These are phyloP conservation scores for Therioaphis trifolii DNA, from an alignment of 2,888 invertebrate species.

Conservation along the genomic window DNA sequence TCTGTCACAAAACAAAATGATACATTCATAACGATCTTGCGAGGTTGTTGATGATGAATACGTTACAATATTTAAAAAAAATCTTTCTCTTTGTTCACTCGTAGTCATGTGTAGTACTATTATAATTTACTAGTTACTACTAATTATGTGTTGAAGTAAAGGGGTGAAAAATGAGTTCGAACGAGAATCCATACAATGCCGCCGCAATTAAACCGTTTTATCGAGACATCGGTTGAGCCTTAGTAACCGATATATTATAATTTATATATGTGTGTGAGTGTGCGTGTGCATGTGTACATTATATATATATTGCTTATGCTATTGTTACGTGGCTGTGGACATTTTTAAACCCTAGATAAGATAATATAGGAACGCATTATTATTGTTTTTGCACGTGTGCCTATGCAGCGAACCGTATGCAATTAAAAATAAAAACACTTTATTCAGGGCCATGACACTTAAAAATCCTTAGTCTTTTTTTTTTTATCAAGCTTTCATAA, in stretches of 20 bases:
- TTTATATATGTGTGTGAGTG: not conserved
- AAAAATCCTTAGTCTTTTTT: not conserved
- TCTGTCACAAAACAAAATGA: not conserved
- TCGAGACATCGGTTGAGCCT: not conserved
- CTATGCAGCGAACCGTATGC: not conserved
- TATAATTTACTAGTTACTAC: too few species aligned
- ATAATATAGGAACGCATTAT: not conserved
- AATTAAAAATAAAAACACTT: constrained; percentile 36
- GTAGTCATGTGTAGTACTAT: too few species aligned
- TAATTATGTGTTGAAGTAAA: not conserved
- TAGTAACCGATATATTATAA: not conserved
- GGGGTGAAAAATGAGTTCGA: not conserved
- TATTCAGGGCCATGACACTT: constrained; percentile 8
- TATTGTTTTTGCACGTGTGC: constrained; percentile 15
- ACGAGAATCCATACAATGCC: not conserved
- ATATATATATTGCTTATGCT: too few species aligned
- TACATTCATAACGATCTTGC: not conserved
- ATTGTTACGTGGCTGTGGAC: not conserved
- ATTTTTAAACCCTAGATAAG: constrained; percentile 4
- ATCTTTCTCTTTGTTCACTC: not conserved
- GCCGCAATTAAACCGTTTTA: constrained; percentile 23
- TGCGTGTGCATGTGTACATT: not conserved
- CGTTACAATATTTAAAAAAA: not conserved
- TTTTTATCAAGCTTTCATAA: not conserved
- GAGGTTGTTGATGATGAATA: not conserved